A percentile compares a stretch with the other conserved stretches of the same genome.
These are phyloP conservation scores for Orestias chungarensis DNA, from an alignment of 2,797 vertebrate genomes.

Conservation along the genomic window DNA sequence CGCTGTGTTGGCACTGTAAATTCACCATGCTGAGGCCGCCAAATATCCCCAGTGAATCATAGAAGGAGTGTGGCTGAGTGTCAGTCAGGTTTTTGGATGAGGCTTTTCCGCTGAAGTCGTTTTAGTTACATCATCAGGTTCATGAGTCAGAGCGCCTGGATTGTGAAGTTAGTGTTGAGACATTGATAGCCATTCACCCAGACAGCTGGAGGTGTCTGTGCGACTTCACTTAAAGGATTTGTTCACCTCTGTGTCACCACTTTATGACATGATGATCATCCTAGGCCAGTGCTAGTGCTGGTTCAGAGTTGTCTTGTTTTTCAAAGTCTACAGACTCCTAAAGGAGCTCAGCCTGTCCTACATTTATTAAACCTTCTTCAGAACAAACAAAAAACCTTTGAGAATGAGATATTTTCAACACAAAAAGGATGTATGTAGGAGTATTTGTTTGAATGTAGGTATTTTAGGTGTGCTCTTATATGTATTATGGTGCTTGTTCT, in stretches of 20 bases:
- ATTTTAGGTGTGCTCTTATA: no score
- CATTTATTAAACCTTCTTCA: not conserved
- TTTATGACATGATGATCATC: not conserved
- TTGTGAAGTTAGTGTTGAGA: slow-evolving; percentile 34
- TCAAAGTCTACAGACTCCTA: no score
- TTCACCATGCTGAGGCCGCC: not conserved
- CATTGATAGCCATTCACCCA: slow-evolving; percentile 20
- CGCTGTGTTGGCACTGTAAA: not conserved
- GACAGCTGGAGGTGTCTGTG: slow-evolving; percentile 49
- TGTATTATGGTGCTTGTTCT: not conserved
- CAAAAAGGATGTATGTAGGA: not conserved
- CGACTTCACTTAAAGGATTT: slow-evolving; percentile 24
- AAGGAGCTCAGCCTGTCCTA: not conserved
- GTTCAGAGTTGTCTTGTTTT: not conserved
- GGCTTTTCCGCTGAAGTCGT: not conserved
- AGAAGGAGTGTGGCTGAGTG: not conserved
- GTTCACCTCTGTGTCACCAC: slow-evolving; percentile 7
- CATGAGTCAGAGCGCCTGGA: slow-evolving; percentile 26
- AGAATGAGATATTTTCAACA: not conserved
- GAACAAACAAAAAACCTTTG: not conserved
- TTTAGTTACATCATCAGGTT: not conserved
- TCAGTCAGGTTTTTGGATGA: not conserved
- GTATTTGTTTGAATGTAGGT: not conserved
- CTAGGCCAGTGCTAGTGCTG: not conserved
- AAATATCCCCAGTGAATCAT: not conserved